Conservation (phyloP, 1,140 invertebrate genomes). For the Hyposmocoma kahamanoa region DNA sequence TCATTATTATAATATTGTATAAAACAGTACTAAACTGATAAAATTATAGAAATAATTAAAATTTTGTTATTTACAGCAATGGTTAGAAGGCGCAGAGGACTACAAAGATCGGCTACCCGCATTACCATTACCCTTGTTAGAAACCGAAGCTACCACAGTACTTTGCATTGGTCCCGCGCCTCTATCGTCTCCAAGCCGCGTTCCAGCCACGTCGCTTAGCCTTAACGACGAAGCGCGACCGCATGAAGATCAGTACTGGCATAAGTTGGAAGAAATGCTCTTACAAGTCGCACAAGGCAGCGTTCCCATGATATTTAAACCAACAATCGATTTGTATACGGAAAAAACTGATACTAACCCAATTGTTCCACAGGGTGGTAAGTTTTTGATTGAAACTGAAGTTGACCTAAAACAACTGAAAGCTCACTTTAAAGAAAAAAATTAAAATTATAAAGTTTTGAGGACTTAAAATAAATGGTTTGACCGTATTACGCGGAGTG, state of each 20-base stretch:
- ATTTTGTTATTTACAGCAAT: constrained; percentile 40
- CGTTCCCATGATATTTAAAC: constrained; percentile 85
- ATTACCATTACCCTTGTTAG: constrained; percentile 81
- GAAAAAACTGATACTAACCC: constrained; percentile 81
- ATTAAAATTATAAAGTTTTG: too few relatives aligned
- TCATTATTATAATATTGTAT: too few relatives aligned
- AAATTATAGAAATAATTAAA: too few relatives aligned
- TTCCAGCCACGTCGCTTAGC: constrained; percentile 56
- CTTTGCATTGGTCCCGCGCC: constrained; percentile 75
- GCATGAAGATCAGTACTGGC: constrained; percentile 75
- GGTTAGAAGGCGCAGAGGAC: constrained; percentile 70
- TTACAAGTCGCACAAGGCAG: constrained; percentile 80
- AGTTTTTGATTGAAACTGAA: constrained; percentile 7
- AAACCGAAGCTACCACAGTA: constrained; percentile 79
- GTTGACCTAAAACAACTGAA: neutral
- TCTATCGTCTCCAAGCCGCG: constrained; percentile 60
- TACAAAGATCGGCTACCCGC: constrained; percentile 70
- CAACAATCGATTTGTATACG: constrained; percentile 81
- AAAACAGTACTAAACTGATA: too few relatives aligned
- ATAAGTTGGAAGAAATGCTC: constrained; percentile 85
- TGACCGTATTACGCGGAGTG: too few relatives aligned
- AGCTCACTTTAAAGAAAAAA: too few relatives aligned
- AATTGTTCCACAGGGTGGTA: constrained; percentile 81
- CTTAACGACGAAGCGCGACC: constrained; percentile 24
- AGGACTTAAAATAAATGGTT: too few relatives aligned